phyloP scores from a whole-genome alignment of 2,888 invertebrate species.

The Lypha dubia region DNA sequence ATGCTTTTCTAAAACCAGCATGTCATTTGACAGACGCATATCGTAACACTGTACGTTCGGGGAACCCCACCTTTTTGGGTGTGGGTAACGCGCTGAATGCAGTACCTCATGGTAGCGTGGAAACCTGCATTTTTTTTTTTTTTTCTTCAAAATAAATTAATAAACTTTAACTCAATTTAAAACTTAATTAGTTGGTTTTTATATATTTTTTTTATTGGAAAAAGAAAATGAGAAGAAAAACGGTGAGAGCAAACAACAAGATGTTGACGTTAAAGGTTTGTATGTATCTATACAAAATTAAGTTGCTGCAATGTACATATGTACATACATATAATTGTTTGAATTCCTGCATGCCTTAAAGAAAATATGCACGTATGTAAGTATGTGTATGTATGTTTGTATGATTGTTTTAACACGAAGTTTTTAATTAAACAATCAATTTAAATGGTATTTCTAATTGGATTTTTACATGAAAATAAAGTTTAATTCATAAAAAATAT shows the following conservation, averaged over 20 bases:
- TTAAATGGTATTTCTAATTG: conserved; percentile 13
- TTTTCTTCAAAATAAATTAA: conserved; percentile 37
- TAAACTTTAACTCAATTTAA: conserved; percentile 35
- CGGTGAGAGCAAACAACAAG: not conserved
- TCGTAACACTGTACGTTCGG: conserved; percentile 40
- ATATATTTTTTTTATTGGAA: not conserved
- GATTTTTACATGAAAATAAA: not conserved
- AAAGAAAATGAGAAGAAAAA: not conserved
- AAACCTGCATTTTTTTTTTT: conserved; percentile 53
- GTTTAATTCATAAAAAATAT: not conserved
- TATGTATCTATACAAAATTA: conserved; percentile 3
- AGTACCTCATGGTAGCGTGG: conserved; percentile 61
- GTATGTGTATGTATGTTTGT: not conserved
- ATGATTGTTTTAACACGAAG: conserved; percentile 9
- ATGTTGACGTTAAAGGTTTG: conserved; percentile 34
- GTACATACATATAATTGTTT: not conserved
- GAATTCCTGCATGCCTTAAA: not conserved
- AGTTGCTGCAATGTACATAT: not conserved
- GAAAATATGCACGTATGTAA: not conserved
- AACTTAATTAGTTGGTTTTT: conserved; percentile 18
- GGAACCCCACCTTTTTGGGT: conserved; percentile 48
- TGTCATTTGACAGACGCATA: not conserved
- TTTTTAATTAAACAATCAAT: conserved; percentile 14
- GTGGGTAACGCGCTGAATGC: conserved; percentile 57
- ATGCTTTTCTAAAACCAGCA: not conserved